Conservation (phyloP, 1,140 invertebrate genomes). For the Ceratosolen solmsi region DNA sequence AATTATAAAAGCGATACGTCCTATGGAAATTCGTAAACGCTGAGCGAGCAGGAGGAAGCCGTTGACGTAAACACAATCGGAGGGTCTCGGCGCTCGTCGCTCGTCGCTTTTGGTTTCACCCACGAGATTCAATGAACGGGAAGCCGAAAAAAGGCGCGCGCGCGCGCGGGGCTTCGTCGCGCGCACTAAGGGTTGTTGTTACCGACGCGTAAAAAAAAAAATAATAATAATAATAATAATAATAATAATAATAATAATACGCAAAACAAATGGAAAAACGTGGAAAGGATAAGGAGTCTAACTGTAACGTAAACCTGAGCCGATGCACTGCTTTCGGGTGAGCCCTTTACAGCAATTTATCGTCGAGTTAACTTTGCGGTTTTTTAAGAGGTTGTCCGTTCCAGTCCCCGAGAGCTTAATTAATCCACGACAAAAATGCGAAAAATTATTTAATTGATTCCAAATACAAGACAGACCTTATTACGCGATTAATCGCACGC, state of each 20-base stretch:
- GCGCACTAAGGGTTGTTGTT: neutral
- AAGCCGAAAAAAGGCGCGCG: conserved; percentile 19
- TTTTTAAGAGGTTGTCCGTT: neutral
- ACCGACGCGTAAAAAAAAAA: neutral
- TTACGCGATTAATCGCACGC: too few relatives aligned
- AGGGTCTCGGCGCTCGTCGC: neutral
- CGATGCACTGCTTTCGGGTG: neutral
- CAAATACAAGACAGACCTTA: too few relatives aligned
- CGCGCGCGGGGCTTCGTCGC: too few relatives aligned
- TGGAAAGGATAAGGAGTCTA: neutral
- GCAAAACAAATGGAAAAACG: too few relatives aligned
- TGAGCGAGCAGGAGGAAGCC: neutral
- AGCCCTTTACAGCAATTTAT: conserved; percentile 1
- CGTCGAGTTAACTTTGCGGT: neutral
- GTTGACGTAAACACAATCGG: conserved; percentile 12
- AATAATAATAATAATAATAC: too few relatives aligned
- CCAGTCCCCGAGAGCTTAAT: too few relatives aligned
- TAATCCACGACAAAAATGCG: neutral
- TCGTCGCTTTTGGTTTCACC: neutral
- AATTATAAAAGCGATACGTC: conserved; percentile 1
- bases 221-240: too few relatives aligned
- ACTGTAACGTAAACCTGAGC: neutral
- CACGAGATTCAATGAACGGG: neutral
- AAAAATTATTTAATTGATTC: too few relatives aligned
- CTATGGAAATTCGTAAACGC: neutral